A percentile compares a stretch with the other conserved stretches of the same genome.
phyloP scores from a whole-genome alignment of 2,113 vertebrate species.

The Tor tambroides region DNA sequence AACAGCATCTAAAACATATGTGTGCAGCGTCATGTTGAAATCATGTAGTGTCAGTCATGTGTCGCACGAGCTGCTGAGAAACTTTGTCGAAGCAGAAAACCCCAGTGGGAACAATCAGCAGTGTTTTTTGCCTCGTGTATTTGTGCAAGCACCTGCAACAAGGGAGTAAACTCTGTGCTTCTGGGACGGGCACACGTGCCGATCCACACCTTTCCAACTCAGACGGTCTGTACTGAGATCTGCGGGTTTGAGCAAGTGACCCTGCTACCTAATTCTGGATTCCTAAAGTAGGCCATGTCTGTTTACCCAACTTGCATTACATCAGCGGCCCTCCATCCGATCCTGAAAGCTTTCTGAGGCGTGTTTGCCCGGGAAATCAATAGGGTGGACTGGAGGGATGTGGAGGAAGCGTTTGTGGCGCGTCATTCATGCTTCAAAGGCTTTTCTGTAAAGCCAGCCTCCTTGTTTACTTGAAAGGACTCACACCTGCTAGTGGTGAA shows the following conservation, averaged over 20 bases:
- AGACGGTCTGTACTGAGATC: not conserved
- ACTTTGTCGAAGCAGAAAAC: not conserved
- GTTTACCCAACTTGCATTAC: slow-evolving; percentile 23
- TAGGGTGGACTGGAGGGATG: too few species aligned
- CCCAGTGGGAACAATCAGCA: slow-evolving; percentile 52
- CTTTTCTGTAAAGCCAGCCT: not conserved
- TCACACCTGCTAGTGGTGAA: slow-evolving; percentile 20
- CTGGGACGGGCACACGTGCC: not conserved
- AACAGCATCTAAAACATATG: not conserved
- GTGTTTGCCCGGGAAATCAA: too few species aligned
- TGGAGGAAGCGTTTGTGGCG: too few species aligned
- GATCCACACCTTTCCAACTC: not conserved
- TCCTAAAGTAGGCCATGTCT: slow-evolving; percentile 40
- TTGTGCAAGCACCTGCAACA: slow-evolving; percentile 18
- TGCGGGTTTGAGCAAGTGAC: slow-evolving; percentile 11
- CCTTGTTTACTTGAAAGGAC: slow-evolving; percentile 26
- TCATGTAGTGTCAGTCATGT: not conserved
- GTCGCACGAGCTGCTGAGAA: slow-evolving; percentile 22
- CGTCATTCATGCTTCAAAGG: too few species aligned
- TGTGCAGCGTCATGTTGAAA: not conserved
- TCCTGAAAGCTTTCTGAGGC: too few species aligned
- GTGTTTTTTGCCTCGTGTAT: slow-evolving; percentile 12
- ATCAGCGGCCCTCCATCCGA: too few species aligned
- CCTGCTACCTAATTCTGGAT: slow-evolving; percentile 26
- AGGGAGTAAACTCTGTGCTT: slow-evolving; percentile 1